These are phyloP conservation scores for Apodemus speciosus DNA, from an alignment of 2,113 vertebrate species.

Conservation along the genomic window DNA sequence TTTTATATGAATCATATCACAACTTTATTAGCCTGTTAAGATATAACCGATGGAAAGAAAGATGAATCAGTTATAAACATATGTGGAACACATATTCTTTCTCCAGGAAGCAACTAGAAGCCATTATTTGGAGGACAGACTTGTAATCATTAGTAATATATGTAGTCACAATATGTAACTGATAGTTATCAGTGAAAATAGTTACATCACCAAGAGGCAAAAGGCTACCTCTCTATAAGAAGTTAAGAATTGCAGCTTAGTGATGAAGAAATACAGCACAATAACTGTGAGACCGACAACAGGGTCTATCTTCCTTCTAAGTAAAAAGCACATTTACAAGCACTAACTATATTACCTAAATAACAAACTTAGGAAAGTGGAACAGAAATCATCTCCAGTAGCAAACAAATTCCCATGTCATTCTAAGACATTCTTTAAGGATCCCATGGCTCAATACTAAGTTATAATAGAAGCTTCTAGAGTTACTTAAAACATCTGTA, in stretches of 20 bases:
- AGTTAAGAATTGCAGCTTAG: constrained; percentile 42
- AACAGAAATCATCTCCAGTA: constrained; percentile 3
- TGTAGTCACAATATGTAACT: constrained; percentile 76
- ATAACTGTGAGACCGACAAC: constrained; percentile 31
- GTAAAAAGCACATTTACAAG: background rate
- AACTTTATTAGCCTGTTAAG: constrained; percentile 74
- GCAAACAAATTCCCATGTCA: constrained; percentile 5
- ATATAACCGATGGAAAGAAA: constrained; percentile 67
- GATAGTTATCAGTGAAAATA: constrained; percentile 74
- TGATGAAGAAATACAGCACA: background rate
- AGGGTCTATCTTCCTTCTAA: background rate
- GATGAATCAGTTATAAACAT: constrained; percentile 75
- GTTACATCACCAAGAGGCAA: constrained; percentile 72
- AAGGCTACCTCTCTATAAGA: constrained; percentile 70
- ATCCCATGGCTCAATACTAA: background rate
- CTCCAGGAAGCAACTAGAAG: constrained; percentile 73
- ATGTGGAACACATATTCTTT: constrained; percentile 76
- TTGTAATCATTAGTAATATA: constrained; percentile 68
- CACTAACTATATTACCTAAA: background rate
- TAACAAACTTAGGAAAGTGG: background rate
- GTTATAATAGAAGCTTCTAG: background rate
- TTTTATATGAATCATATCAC: constrained; percentile 77
- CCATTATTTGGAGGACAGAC: constrained; percentile 76
- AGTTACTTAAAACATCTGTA: background rate
- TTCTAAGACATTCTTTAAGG: background rate